phyloP scores from a whole-genome alignment of 2,113 vertebrate genomes.

The Antechinus stuartii region DNA sequence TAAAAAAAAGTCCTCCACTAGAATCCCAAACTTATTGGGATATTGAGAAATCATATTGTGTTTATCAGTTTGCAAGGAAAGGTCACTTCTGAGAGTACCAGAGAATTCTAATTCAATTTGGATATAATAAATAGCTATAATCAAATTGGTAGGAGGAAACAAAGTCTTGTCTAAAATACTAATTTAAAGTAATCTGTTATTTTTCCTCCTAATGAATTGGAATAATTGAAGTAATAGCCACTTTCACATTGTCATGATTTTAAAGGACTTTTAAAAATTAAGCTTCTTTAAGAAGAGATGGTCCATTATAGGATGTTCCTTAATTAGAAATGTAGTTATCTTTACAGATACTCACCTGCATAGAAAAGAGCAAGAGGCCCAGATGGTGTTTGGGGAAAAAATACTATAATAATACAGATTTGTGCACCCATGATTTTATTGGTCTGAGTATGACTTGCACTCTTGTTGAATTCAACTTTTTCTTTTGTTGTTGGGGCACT shows the following conservation, averaged over 20 bases:
- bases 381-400: neutral
- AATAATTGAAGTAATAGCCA: slow-evolving; percentile 80
- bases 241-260: slow-evolving; percentile 54
- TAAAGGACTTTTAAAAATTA: slow-evolving; percentile 35
- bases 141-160: slow-evolving; percentile 72
- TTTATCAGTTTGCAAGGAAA: slow-evolving; percentile 56
- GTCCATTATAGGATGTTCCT: slow-evolving; percentile 36
- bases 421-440: neutral
- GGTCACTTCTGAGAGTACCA: slow-evolving; percentile 34
- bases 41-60: slow-evolving; percentile 37
- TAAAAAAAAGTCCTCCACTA: slow-evolving; percentile 24
- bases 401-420: neutral
- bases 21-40: neutral
- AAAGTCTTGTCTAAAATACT: slow-evolving; percentile 77
- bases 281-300: slow-evolving; percentile 29
- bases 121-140: slow-evolving; percentile 71
- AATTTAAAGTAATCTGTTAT: slow-evolving; percentile 81
- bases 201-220: slow-evolving; percentile 80
- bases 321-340: slow-evolving; percentile 9
- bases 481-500: neutral
- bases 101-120: slow-evolving; percentile 59
- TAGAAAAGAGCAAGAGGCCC: neutral
- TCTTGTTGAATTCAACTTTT: neutral
- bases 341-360: neutral
- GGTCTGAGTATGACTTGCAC: neutral